phyloP scores from a whole-genome alignment of 2,113 vertebrate genomes.

The Progne subis region DNA sequence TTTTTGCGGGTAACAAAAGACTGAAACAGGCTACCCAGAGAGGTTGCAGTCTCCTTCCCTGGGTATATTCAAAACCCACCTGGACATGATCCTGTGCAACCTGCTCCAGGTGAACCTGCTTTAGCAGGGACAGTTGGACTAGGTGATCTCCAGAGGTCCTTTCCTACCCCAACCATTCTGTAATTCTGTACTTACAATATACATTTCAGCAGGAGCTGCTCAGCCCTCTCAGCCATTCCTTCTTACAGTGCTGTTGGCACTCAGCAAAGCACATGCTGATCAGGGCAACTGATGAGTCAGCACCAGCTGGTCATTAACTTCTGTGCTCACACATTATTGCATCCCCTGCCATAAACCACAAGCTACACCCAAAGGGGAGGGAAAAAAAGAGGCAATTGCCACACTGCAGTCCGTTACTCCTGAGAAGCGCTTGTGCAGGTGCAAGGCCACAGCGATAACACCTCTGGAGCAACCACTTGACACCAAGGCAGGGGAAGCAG shows the following conservation, averaged over 20 bases:
- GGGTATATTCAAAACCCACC: neutral
- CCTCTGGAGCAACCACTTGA: fast-evolving
- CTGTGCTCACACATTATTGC: neutral
- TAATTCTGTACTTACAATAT: neutral
- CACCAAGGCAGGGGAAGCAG: no score
- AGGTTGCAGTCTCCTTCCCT: neutral
- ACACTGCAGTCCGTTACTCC: neutral
- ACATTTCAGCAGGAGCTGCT: neutral
- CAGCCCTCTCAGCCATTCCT: neutral
- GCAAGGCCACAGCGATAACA: neutral
- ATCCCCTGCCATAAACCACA: neutral
- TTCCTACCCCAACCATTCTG: neutral
- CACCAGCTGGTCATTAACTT: neutral
- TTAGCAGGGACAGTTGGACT: neutral
- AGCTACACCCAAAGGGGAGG: neutral
- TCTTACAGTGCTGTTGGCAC: neutral
- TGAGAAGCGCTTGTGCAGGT: neutral
- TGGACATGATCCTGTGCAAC: neutral
- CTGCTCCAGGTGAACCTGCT: neutral
- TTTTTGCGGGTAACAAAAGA: neutral
- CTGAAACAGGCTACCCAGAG: neutral
- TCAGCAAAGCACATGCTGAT: neutral
- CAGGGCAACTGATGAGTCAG: neutral
- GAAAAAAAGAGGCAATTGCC: neutral
- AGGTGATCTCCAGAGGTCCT: neutral